Evolutionary conservation across 30 jellyfish, hydroid and myxozoan species (phyloP).

Genomic region (Haliclystus octoradiatus): DNA sequence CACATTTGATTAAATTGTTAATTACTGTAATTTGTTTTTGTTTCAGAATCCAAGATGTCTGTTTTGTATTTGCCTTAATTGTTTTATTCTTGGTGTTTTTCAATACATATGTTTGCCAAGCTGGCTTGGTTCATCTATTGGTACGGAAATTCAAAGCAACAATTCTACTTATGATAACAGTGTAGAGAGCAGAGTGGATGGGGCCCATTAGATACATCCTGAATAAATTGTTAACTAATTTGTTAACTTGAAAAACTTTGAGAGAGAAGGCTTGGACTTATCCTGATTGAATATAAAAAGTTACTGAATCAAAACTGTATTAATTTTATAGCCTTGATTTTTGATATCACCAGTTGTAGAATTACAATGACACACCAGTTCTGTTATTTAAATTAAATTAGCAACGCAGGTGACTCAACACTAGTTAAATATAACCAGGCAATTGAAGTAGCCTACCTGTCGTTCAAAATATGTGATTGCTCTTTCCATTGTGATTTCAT

Average conservation of each 20-base stretch:
- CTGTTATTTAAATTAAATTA: too few species aligned
- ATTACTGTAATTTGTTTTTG: too few species aligned
- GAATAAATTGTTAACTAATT: too few species aligned
- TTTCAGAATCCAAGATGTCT: slow-evolving; percentile 76
- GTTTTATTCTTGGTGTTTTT: slow-evolving; percentile 69
- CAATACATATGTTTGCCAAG: slow-evolving; percentile 68
- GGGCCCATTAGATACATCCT: too few species aligned
- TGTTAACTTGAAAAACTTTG: too few species aligned
- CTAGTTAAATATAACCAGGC: too few species aligned
- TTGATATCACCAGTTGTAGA: neutral
- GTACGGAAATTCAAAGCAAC: slow-evolving; percentile 72
- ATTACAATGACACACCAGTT: neutral
- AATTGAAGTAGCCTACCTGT: slow-evolving; percentile 23
- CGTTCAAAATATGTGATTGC: slow-evolving; percentile 81
- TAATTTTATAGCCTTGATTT: too few species aligned
- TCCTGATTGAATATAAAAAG: too few species aligned
- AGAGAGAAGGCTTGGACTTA: too few species aligned
- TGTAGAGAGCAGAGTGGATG: too few species aligned
- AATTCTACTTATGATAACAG: slow-evolving; percentile 25
- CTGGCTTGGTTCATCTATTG: slow-evolving; percentile 58
- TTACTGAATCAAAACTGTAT: too few species aligned
- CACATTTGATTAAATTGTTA: neutral
- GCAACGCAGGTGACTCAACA: too few species aligned
- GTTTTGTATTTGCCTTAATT: slow-evolving; percentile 60
- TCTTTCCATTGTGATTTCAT: slow-evolving; percentile 76